Conservation (phyloP, 1,140 invertebrate species). For the Heliothis subflexa region DNA sequence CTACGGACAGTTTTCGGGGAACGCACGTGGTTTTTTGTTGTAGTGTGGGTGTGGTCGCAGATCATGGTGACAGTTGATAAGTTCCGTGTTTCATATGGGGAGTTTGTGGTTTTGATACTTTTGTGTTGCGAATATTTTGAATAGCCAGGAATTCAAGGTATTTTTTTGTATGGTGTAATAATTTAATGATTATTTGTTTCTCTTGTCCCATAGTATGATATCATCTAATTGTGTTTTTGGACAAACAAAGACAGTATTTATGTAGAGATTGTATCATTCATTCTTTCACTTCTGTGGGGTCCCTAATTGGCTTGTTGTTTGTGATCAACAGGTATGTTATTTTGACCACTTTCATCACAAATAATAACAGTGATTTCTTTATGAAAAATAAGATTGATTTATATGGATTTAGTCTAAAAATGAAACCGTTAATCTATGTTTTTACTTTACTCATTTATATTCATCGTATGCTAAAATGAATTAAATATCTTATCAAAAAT, state of each 20-base stretch:
- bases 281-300: slow-evolving; percentile 18
- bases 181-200: neutral
- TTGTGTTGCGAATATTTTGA: neutral
- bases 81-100: neutral
- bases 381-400: neutral
- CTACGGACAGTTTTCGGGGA: slow-evolving; percentile 46
- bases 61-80: slow-evolving; percentile 30
- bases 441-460: neutral
- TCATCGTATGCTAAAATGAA: neutral
- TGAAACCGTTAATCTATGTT: neutral
- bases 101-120: slow-evolving; percentile 1
- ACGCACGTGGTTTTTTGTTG: slow-evolving; percentile 30
- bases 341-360: slow-evolving; percentile 22
- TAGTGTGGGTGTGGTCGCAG: slow-evolving; percentile 19
- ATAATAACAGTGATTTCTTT: neutral
- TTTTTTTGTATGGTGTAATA: neutral
- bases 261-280: neutral
- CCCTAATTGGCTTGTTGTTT: slow-evolving; percentile 4
- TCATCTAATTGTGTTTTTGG: neutral
- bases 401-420: neutral
- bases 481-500: too few species aligned
- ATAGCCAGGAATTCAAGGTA: neutral
- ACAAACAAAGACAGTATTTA: neutral
- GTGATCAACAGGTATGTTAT: slow-evolving; percentile 2
- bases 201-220: neutral